Base-by-base conservation (phyloP, 2,797 vertebrate species). In the Oryzias sinensis region DNA sequence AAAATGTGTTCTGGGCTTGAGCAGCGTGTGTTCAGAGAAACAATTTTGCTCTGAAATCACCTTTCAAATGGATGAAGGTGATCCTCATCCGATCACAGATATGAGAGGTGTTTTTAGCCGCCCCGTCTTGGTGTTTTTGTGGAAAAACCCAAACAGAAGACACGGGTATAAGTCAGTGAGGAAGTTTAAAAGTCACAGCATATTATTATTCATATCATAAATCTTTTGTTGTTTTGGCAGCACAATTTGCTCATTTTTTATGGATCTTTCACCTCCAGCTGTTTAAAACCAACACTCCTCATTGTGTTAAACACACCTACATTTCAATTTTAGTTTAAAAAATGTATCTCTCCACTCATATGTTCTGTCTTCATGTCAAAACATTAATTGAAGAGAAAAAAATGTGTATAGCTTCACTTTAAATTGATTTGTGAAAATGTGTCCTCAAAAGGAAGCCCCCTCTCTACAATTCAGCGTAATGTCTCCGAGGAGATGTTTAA, bases 1-100 rank as follows among this genome's bases (percentile, higher is more conserved):
- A 89, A 92, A 91, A 91, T 90, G 84, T 85, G 84, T 90, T 93
- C 91, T 92, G 80, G 88, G 84, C 87, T 93, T 85, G 89, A 93
- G 81, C 90, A 90, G 82, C 81, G 80, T 88, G 87, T 91, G 68
- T 91, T 92, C 87, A 82, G 87, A 92, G 93, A 93, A 89, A 83
- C 89, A 87, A 84, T 93, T 93, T 91, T 86, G 79, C 87, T 89
- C 84, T 77, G 88, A 92, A 90, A 86, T 91, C 79, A 86, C 91
- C 83, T 92, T 91, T 88, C 89, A 79, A 68, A 89, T 79, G 79
- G 88, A 86, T 87, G 85, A 82, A 90, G 77, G 89, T 90, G 87
- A 91, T 89, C 84, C 78, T 88, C 92, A 92, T 87, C 83, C 88
- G 84, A 88, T 88, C 80, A 78, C 62, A 69, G 85, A 88, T 86